Percentiles rank a stretch among this genome's conserved stretches.
Conservation (phyloP, 2,797 vertebrate species). For the Potorous gilbertii region DNA sequence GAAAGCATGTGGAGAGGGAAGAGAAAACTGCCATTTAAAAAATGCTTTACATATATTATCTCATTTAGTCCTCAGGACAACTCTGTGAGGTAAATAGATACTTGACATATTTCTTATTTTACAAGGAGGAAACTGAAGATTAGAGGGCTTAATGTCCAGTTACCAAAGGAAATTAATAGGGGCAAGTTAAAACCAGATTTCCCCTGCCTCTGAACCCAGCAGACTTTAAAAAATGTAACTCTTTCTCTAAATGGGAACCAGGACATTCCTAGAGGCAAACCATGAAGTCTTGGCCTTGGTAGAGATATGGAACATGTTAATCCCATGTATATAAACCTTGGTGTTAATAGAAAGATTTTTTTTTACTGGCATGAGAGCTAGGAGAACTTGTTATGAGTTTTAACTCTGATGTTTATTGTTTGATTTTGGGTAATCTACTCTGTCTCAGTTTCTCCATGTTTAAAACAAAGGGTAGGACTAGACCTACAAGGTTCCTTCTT, state of each 20-base stretch:
- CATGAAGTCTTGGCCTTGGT: background rate
- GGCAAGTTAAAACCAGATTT: background rate
- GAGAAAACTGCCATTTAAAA: background rate
- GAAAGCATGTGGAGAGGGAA: background rate
- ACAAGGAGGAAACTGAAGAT: background rate
- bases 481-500: background rate
- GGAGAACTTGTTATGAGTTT: background rate
- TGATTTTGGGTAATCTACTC: background rate
- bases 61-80: background rate
- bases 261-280: background rate
- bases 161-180: background rate
- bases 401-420: background rate
- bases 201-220: background rate
- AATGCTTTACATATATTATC: background rate
- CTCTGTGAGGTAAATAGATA: background rate
- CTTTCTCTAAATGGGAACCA: background rate
- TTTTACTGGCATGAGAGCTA: background rate
- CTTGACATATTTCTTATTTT: background rate
- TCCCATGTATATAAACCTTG: background rate
- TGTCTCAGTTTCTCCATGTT: background rate
- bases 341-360: background rate
- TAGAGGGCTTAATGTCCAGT: background rate
- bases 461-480: background rate
- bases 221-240: background rate
- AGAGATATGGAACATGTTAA: background rate